Base-by-base conservation (phyloP, 2,797 vertebrate genomes). In the Sebastes aleutianus region DNA sequence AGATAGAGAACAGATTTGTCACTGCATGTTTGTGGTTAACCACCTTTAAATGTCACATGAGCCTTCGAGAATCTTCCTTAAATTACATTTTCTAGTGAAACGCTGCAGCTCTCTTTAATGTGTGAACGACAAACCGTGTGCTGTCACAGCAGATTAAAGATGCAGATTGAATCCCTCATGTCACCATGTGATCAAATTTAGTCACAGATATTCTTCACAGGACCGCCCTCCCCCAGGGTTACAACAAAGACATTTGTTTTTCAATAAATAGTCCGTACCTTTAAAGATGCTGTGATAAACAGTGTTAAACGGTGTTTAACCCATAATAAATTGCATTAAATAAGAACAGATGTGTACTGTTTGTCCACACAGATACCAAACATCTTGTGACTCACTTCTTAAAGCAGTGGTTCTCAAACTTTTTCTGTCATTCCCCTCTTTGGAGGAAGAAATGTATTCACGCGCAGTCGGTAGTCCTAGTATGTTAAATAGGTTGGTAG, bases 181-280 rank as follows among this genome's bases (percentile, higher is more conserved):
- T 76, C 26, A 10, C 29, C 87, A 86, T 80, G 88, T 87, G 89
- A 83, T 14, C 12, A 59, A 39, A 18, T 57, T 89, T 79, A 66
- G 82, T 63, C 36, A 87, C 78, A 66, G 67, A 56, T 63, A 56
- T 72, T 65, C 62, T 65, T 82, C 39, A 85, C 39, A 66, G 61
- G 12, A 70, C 8, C 6, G 6, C 4, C 32, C 24, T 3, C 20
- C 9, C 4, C 3, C 27, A 24, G 3, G 36, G 34, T 31, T 70
- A 39, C 13, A 74, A 86, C 70, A 76, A 84, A 83, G 71, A 32
- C 71, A 7, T 47, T 62, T 59, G n/a, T 76, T 76, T 66, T 29
- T 62, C 18, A 69, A 24, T n/a, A 2, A 82, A 71, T 31, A 4
- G 20, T 11, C 14, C 4, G 4, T 8, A 32, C 32, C 8, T 22